Evolutionary conservation across 2,113 vertebrate genomes (phyloP).

Genomic region (Sitta europaea): DNA sequence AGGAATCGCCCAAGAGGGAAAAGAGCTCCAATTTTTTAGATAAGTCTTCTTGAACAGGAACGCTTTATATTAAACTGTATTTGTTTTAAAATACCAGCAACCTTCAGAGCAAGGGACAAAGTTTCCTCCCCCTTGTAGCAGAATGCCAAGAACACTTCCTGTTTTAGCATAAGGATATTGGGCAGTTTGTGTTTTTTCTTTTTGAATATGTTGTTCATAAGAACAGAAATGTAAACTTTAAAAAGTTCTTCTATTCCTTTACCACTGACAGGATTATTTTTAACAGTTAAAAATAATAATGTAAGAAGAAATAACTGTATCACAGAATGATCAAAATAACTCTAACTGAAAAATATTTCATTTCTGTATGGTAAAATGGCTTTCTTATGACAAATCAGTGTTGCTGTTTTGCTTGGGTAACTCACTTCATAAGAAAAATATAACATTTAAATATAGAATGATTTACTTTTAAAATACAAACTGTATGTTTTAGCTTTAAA

Average conservation of each 20-base stretch:
- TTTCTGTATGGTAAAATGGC: slow-evolving; percentile 16
- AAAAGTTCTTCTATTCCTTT: slow-evolving; percentile 16
- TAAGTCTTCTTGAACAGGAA: neutral
- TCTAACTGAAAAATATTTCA: slow-evolving; percentile 36
- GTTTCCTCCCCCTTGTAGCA: neutral
- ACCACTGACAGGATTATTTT: slow-evolving; percentile 9
- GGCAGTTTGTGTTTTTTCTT: neutral
- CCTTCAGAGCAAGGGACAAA: neutral
- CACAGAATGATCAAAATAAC: slow-evolving; percentile 44
- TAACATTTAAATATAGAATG: slow-evolving; percentile 27
- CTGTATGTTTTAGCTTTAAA: slow-evolving; percentile 23
- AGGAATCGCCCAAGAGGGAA: neutral
- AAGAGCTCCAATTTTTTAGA: neutral
- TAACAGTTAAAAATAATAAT: slow-evolving; percentile 34
- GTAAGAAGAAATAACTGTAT: slow-evolving; percentile 30
- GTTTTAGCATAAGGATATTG: neutral
- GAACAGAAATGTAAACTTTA: slow-evolving; percentile 5
- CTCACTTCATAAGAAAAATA: slow-evolving; percentile 31
- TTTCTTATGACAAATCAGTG: slow-evolving; percentile 49
- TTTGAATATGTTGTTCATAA: neutral
- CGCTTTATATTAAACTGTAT: neutral
- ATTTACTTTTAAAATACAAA: slow-evolving; percentile 35
- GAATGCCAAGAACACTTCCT: neutral
- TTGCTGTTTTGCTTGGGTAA: slow-evolving; percentile 49
- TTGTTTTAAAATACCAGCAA: neutral